A percentile compares a stretch with the other conserved stretches of the same genome.
phyloP scores from a whole-genome alignment of 2,797 vertebrate genomes.

The Hypotaenidia okinawae region DNA sequence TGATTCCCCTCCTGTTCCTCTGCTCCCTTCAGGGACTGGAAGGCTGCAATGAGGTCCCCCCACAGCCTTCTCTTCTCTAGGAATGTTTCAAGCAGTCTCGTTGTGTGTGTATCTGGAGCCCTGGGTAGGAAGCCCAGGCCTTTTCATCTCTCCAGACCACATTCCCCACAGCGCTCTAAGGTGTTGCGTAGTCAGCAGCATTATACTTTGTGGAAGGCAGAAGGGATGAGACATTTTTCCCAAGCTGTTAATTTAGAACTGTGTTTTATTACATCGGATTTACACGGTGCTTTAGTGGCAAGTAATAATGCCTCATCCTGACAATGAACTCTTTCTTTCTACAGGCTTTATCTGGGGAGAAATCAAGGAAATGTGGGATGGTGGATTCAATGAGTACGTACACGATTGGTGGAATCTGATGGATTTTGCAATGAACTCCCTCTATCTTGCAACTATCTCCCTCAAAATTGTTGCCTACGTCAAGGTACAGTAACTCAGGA shows the following conservation, averaged over 20 bases:
- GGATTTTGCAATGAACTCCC: slow-evolving; percentile 99
- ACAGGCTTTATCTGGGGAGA: slow-evolving; percentile 98
- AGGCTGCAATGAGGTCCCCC: no score
- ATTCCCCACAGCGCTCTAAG: not conserved
- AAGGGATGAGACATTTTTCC: not conserved
- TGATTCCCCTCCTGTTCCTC: no score
- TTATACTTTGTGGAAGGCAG: not conserved
- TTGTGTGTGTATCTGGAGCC: not conserved
- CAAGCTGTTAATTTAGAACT: slow-evolving; percentile 15
- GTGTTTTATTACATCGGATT: not conserved
- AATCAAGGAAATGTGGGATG: slow-evolving; percentile 99
- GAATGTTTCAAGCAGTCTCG: not conserved
- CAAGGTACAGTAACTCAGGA: slow-evolving; percentile 82
- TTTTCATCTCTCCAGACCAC: not conserved
- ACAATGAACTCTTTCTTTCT: slow-evolving; percentile 37
- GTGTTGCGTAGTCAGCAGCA: not conserved
- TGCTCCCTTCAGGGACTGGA: no score
- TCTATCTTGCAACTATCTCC: slow-evolving; percentile 97
- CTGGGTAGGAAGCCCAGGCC: not conserved
- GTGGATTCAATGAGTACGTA: slow-evolving; percentile 95
- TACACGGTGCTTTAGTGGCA: not conserved
- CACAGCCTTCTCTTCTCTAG: no score
- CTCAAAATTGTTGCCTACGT: slow-evolving; percentile 97
- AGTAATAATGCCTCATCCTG: not conserved
- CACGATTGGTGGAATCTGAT: slow-evolving; percentile 99